Evolutionary conservation across 2,888 invertebrate genomes (phyloP).

Genomic region (Allophyes oxyacanthae): DNA sequence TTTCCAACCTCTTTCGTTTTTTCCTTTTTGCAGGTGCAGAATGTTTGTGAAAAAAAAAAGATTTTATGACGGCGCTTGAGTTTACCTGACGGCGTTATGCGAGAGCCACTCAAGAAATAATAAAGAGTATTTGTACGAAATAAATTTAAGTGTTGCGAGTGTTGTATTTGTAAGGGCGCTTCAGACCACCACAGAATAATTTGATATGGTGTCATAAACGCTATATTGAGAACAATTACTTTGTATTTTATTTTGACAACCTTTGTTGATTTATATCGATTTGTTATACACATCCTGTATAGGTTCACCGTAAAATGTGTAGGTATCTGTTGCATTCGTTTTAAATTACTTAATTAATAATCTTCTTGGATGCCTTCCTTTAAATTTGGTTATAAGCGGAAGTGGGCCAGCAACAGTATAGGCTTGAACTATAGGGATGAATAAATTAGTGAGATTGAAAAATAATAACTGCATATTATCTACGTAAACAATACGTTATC

Average conservation of each 20-base stretch:
- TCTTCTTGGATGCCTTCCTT: too few relatives aligned
- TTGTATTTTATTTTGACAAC: not conserved
- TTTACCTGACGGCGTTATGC: constrained; percentile 60
- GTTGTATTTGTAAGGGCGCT: constrained; percentile 27
- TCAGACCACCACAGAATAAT: constrained; percentile 39
- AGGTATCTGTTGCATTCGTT: too few relatives aligned
- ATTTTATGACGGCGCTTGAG: constrained; percentile 82
- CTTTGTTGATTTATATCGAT: too few relatives aligned
- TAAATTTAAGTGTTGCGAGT: constrained; percentile 23
- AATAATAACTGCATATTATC: too few relatives aligned
- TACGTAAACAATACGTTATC: too few relatives aligned
- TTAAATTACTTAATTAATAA: too few relatives aligned
- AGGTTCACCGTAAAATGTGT: too few relatives aligned
- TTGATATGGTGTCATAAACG: constrained; percentile 25
- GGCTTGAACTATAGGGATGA: too few relatives aligned
- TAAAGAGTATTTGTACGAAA: constrained; percentile 39
- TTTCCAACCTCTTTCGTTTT: constrained; percentile 56
- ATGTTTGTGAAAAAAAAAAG: constrained; percentile 70
- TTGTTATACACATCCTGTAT: too few relatives aligned
- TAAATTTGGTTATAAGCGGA: too few relatives aligned
- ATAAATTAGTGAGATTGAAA: too few relatives aligned
- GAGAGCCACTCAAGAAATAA: constrained; percentile 47
- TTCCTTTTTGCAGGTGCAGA: constrained; percentile 82
- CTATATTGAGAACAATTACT: not conserved
- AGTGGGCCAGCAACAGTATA: too few relatives aligned